Percentiles rank a stretch among this genome's conserved stretches.
phyloP scores from a whole-genome alignment of 2,888 invertebrate genomes.

The Teleiodes luculella region DNA sequence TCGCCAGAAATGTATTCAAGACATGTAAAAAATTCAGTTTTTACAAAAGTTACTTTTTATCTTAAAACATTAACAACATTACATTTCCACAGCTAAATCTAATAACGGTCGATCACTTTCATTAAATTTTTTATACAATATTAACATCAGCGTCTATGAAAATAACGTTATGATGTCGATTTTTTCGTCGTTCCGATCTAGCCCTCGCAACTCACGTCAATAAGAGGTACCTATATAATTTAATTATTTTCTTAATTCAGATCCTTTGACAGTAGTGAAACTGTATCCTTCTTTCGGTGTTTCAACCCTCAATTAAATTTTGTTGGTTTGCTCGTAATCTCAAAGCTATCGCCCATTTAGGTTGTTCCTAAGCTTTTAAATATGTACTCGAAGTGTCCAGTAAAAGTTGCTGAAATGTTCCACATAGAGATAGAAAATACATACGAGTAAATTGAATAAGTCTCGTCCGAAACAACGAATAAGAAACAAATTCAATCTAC shows the following conservation, averaged over 20 bases:
- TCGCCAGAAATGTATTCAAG: constrained; percentile 82
- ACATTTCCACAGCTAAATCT: constrained; percentile 77
- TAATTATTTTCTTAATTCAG: background rate
- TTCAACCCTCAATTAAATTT: too few relatives aligned
- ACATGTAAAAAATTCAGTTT: constrained; percentile 83
- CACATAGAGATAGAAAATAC: too few relatives aligned
- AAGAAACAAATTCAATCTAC: too few relatives aligned
- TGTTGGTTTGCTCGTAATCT: too few relatives aligned
- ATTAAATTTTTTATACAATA: constrained; percentile 50
- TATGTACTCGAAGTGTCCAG: too few relatives aligned
- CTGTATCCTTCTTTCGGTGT: too few relatives aligned
- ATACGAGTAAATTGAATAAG: too few relatives aligned
- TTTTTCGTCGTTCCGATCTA: background rate
- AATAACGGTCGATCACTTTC: constrained; percentile 75
- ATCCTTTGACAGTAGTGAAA: background rate
- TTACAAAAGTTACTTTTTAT: constrained; percentile 83
- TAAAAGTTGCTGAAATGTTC: too few relatives aligned
- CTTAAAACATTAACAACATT: constrained; percentile 82
- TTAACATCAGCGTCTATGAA: constrained; percentile 65
- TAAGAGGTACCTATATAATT: background rate
- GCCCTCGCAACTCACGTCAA: background rate
- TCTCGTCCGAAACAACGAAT: too few relatives aligned
- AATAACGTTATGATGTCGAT: constrained; percentile 52
- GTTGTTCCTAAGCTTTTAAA: too few relatives aligned
- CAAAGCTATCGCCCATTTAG: too few relatives aligned